phyloP scores from a whole-genome alignment of 1,140 invertebrate species.

The Tetragnatha versicolor region DNA sequence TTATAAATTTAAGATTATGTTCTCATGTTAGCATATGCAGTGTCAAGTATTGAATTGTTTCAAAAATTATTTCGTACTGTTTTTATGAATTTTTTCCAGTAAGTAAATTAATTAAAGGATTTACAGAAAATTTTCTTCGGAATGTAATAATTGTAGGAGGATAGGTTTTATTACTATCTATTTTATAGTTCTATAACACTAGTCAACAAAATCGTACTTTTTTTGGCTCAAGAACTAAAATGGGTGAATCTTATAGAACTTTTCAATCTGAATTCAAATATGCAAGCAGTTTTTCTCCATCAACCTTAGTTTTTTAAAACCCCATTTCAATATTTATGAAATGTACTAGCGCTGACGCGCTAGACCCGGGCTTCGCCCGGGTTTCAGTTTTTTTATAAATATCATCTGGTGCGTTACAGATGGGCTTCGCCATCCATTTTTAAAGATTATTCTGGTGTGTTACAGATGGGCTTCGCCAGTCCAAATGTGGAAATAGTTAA shows the following conservation, averaged over 20 bases:
- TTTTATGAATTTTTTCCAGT: background rate
- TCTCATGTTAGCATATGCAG: background rate
- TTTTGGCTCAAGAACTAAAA: too few species aligned
- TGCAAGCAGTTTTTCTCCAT: background rate
- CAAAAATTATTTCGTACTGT: background rate
- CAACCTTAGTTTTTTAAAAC: background rate
- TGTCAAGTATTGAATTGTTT: background rate
- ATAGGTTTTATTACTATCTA: background rate
- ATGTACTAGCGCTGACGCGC: too few species aligned
- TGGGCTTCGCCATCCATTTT: too few species aligned
- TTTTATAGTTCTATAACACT: background rate
- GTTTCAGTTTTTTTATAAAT: too few species aligned
- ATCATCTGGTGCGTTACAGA: too few species aligned
- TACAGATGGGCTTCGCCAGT: too few species aligned
- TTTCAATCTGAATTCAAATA: too few species aligned
- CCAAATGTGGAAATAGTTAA: too few species aligned
- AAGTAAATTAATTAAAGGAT: background rate
- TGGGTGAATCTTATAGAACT: background rate
- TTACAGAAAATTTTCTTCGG: background rate
- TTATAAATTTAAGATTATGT: background rate
- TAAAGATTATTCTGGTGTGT: too few species aligned
- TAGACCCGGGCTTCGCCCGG: too few species aligned
- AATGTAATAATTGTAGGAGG: background rate
- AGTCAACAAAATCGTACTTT: too few species aligned
- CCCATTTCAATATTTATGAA: background rate